phyloP scores from a whole-genome alignment of 2,797 vertebrate species.

The Nothura maculosa region DNA sequence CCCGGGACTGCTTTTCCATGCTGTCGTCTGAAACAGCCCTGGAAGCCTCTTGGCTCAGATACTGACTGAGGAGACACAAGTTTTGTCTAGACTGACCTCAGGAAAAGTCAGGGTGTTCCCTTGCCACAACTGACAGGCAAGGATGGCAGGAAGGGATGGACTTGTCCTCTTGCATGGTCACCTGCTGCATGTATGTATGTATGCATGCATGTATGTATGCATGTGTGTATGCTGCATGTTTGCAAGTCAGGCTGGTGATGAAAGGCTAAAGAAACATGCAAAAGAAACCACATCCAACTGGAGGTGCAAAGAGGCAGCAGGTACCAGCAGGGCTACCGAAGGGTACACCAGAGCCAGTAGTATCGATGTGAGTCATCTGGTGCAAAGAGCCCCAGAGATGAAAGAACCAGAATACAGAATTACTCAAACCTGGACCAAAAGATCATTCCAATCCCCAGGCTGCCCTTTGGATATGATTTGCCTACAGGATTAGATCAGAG shows the following conservation, averaged over 20 bases:
- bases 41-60: background rate
- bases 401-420: background rate
- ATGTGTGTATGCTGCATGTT: background rate
- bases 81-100: background rate
- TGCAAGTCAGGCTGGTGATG: background rate
- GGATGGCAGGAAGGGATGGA: accelerated
- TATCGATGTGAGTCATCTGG: background rate
- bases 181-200: background rate
- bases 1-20: background rate
- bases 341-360: background rate
- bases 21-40: background rate
- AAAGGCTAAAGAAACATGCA: background rate
- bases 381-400: background rate
- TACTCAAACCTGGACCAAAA: background rate
- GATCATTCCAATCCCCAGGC: background rate
- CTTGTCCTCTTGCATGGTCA: background rate
- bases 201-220: too few relatives aligned
- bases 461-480: background rate
- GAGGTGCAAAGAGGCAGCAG: background rate
- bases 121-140: background rate
- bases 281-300: background rate
- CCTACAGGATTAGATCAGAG: background rate
- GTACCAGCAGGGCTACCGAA: background rate
- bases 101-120: background rate
- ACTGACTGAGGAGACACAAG: background rate